A percentile compares a stretch with the other conserved stretches of the same genome.
Conservation (phyloP, 2,113 vertebrate species). For the Apistogramma diplotaenia region DNA sequence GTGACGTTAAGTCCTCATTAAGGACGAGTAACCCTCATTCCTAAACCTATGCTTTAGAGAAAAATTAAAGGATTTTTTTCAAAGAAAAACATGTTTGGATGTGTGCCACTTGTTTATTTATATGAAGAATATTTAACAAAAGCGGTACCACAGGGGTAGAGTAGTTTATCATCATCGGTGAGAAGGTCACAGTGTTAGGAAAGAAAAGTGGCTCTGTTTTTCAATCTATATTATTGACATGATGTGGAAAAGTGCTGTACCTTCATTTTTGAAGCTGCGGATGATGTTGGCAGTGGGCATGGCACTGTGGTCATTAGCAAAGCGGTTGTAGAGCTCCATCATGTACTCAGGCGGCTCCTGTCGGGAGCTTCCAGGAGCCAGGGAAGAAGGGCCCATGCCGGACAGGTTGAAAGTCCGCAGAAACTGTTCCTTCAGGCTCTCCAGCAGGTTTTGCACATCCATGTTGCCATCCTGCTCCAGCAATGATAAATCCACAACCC, state of each 20-base stretch:
- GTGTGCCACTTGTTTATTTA: neutral
- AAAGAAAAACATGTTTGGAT: neutral
- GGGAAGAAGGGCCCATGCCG: constrained; percentile 72
- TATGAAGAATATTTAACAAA: neutral
- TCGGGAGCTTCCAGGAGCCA: constrained; percentile 71
- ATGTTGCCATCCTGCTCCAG: constrained; percentile 83
- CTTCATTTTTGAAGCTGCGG: constrained; percentile 98
- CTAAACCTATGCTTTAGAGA: neutral
- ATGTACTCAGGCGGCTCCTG: constrained; percentile 96
- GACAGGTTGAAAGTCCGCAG: constrained; percentile 90
- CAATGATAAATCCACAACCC: constrained; percentile 84
- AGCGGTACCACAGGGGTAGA: neutral
- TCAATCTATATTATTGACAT: neutral
- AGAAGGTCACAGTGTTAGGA: neutral
- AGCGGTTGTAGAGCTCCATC: constrained; percentile 96
- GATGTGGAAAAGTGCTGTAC: constrained; percentile 65
- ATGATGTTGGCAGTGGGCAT: constrained; percentile 94
- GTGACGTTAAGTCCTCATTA: neutral
- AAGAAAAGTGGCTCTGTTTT: neutral
- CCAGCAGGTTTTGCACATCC: constrained; percentile 85
- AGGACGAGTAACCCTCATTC: neutral
- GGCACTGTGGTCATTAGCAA: constrained; percentile 88
- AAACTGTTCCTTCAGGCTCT: constrained; percentile 90
- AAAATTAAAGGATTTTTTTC: neutral
- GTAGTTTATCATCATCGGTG: no score